Conservation (phyloP, 2,113 vertebrate genomes). For the Pygoscelis antarcticus region DNA sequence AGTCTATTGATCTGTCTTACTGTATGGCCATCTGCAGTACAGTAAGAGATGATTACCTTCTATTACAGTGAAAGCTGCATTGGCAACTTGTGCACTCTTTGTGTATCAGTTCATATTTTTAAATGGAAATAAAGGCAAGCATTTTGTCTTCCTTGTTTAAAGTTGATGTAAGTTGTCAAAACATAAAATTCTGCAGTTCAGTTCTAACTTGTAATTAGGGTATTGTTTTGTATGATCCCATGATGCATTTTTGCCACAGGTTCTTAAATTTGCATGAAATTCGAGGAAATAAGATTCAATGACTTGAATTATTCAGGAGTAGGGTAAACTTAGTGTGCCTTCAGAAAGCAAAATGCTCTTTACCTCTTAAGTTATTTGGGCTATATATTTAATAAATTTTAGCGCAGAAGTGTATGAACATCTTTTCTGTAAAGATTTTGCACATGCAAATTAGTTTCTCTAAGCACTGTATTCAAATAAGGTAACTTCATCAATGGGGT, state of each 20-base stretch:
- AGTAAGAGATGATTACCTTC: not conserved
- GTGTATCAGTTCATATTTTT: not conserved
- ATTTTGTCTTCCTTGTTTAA: not conserved
- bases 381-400: not conserved
- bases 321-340: not conserved
- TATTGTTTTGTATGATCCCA: not conserved
- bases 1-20: not conserved
- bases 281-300: not conserved
- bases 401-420: not conserved
- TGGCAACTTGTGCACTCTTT: not conserved
- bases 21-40: not conserved
- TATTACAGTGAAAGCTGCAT: not conserved
- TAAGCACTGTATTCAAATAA: not conserved
- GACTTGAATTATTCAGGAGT: not conserved
- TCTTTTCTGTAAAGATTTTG: not conserved
- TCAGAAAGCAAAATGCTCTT: not conserved
- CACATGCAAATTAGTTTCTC: not conserved
- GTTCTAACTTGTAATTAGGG: not conserved
- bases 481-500: not conserved
- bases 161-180: not conserved
- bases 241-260: not conserved
- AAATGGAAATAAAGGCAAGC: not conserved
- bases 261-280: not conserved
- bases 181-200: not conserved
- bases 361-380: not conserved